A percentile compares a stretch with the other conserved stretches of the same genome.
These are phyloP conservation scores for Cheilosia scutellata DNA, from an alignment of 2,888 invertebrate species.

Conservation along the genomic window DNA sequence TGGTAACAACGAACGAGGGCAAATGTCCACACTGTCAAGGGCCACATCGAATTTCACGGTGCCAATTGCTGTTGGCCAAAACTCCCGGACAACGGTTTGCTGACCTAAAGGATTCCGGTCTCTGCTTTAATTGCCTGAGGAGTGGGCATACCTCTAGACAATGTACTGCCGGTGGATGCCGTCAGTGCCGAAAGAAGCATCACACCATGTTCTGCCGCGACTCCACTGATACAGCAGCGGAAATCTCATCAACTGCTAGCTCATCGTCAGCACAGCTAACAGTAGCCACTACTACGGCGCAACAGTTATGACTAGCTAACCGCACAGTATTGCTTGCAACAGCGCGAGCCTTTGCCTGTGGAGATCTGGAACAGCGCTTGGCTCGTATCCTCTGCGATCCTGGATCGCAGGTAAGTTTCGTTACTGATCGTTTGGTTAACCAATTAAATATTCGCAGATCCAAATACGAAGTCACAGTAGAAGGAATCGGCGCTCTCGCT, in stretches of 20 bases:
- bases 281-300: too few relatives aligned
- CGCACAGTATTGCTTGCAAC: too few relatives aligned
- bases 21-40: slow-evolving; percentile 37
- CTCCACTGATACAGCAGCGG: neutral
- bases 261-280: neutral
- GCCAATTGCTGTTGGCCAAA: slow-evolving; percentile 2
- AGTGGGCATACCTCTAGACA: slow-evolving; percentile 28
- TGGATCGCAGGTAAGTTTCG: too few relatives aligned
- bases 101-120: slow-evolving; percentile 13
- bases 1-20: neutral
- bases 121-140: slow-evolving; percentile 46
- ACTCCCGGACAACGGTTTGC: slow-evolving; percentile 30
- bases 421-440: too few relatives aligned
- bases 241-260: neutral
- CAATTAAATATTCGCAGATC: too few relatives aligned
- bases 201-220: slow-evolving; percentile 21
- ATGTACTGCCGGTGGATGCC: slow-evolving; percentile 30
- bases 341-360: too few relatives aligned
- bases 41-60: slow-evolving; percentile 23
- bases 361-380: too few relatives aligned
- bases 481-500: too few relatives aligned
- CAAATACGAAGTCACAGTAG: too few relatives aligned
- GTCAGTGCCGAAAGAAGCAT: slow-evolving; percentile 27
- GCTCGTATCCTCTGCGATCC: too few relatives aligned
- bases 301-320: too few relatives aligned